Conservation (phyloP, 1,140 invertebrate species). For the Dermatophagoides farinae region DNA sequence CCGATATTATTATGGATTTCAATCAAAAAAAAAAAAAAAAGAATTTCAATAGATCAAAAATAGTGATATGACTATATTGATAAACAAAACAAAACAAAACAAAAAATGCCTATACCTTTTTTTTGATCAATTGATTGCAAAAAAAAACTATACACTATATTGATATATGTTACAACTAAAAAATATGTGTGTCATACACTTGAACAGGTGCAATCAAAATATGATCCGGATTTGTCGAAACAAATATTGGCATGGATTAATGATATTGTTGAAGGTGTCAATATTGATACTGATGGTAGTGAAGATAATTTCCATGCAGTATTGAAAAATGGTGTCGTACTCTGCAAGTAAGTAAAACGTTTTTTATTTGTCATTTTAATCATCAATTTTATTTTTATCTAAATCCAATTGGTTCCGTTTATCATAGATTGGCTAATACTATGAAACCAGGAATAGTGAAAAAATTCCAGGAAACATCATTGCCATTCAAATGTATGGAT, state of each 20-base stretch:
- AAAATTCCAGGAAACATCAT: slow-evolving; percentile 26
- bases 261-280: slow-evolving; percentile 43
- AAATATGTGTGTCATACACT: background rate
- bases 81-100: no score
- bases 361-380: background rate
- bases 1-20: no score
- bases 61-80: no score
- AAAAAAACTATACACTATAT: no score
- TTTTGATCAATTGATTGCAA: no score
- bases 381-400: background rate
- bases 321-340: slow-evolving; percentile 57
- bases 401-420: slow-evolving; percentile 3
- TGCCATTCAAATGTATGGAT: slow-evolving; percentile 98
- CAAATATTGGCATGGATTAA: slow-evolving; percentile 79
- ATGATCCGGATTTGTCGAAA: slow-evolving; percentile 70
- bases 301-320: slow-evolving; percentile 70
- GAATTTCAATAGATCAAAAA: no score
- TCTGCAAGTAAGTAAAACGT: slow-evolving; percentile 48
- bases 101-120: no score
- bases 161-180: no score
- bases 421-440: slow-evolving; percentile 47
- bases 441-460: slow-evolving; percentile 28
- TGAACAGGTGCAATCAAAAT: slow-evolving; percentile 74
- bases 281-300: slow-evolving; percentile 48
- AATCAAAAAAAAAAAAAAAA: no score